Evolutionary conservation across 2,797 vertebrate species (phyloP).

Genomic region (Enteromius argenteus): DNA sequence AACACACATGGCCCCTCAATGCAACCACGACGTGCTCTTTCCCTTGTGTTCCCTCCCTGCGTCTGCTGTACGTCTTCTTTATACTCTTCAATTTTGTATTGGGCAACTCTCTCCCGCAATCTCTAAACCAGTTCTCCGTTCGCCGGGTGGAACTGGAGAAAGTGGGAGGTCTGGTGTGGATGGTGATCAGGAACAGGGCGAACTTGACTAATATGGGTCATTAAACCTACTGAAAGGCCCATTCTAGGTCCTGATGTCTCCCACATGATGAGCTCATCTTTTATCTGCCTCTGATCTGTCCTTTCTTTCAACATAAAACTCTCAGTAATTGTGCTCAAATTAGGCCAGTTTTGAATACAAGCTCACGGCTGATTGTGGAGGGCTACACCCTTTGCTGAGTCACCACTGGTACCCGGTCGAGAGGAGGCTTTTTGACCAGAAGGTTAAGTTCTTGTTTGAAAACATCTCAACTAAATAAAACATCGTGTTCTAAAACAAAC

Average conservation of each 20-base stretch:
- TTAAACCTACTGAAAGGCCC: slow-evolving; percentile 3
- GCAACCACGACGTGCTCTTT: slow-evolving; percentile 14
- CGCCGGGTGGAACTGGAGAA: not conserved
- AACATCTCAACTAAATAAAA: not conserved
- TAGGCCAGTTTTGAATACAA: slow-evolving; percentile 7
- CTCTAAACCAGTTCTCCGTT: not conserved
- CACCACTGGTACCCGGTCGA: not conserved
- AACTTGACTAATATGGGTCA: slow-evolving; percentile 13
- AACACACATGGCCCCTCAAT: slow-evolving; percentile 46
- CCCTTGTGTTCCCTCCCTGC: not conserved
- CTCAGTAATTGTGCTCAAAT: slow-evolving; percentile 22
- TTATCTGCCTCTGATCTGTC: slow-evolving; percentile 17
- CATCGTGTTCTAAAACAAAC: no score
- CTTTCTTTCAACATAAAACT: slow-evolving; percentile 23
- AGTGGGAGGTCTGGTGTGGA: not conserved
- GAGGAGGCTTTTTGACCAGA: not conserved
- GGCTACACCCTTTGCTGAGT: not conserved
- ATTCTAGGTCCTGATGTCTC: not conserved
- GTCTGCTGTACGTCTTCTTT: not conserved
- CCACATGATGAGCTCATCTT: slow-evolving; percentile 6
- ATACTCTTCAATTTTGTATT: not conserved
- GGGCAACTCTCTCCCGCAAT: slow-evolving; percentile 1
- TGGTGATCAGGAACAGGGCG: slow-evolving; percentile 13
- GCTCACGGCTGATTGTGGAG: slow-evolving; percentile 4
- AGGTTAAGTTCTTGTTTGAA: not conserved